Conservation (phyloP, 1,140 invertebrate species). For the Tetramorium simillimum region DNA sequence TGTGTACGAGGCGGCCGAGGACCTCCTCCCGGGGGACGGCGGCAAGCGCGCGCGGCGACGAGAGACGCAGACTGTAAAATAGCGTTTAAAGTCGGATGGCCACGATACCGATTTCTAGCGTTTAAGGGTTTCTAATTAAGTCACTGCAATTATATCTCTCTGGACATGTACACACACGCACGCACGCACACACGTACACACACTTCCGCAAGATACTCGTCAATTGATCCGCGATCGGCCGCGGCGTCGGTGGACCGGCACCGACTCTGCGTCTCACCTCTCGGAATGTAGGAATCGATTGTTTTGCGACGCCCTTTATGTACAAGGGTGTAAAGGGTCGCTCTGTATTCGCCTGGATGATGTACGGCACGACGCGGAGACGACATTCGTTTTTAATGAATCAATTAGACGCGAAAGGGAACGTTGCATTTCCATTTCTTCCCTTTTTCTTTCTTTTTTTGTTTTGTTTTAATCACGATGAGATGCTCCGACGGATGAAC, state of each 20-base stretch:
- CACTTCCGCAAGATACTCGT: neutral
- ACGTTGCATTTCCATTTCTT: neutral
- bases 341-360: too few species aligned
- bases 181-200: neutral
- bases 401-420: neutral
- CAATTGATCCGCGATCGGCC: conserved; percentile 16
- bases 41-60: neutral
- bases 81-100: conserved; percentile 6
- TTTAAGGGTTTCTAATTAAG: conserved; percentile 48
- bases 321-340: too few species aligned
- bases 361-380: too few species aligned
- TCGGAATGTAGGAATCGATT: neutral
- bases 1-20: too few species aligned
- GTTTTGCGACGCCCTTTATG: neutral
- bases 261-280: neutral
- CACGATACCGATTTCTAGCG: conserved; percentile 46
- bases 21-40: neutral
- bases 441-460: neutral
- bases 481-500: neutral
- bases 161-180: neutral
- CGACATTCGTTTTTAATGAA: neutral
- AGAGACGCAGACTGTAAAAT: conserved; percentile 40
- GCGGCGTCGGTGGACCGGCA: conserved; percentile 9
- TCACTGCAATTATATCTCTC: conserved; percentile 31
- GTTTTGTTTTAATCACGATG: neutral